Evolutionary conservation across 2,797 vertebrate species (phyloP), one percentile per base, ranked within the genome.

Genomic region (Enteromius paludinosus): DNA sequence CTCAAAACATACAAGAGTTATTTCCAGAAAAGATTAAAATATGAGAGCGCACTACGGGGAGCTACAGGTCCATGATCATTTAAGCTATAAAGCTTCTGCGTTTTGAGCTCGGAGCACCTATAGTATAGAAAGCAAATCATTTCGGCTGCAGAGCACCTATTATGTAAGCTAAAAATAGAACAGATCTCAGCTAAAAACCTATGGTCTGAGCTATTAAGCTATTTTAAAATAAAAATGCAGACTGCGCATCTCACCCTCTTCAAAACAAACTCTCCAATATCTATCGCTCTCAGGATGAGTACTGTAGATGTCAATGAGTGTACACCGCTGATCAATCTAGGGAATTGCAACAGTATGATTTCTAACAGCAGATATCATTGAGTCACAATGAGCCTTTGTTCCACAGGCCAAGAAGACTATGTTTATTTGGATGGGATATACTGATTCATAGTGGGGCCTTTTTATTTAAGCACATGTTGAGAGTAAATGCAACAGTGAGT

Each of bases 251-350:
- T 66, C 62, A 23, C 43, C 68, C 17, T 9, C 30, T 74, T 17
- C 54, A 17, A 30, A 28, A 72, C 61, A 4, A 84, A 73, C 77
- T 74, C 14, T 85, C 43, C 70, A 47, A 35, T 28, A 77, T 70
- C 1, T 68, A 62, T 20, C 78, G 47, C 80, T 87, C 79, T 92
- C 82, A 47, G 15, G 23, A 72, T 3, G 23, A 75, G 38, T n/a
- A n/a, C n/a, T n/a, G n/a, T 15, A 70, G 79, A 33, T 74, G 69
- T 49, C 68, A 61, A 54, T 73, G 64, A 65, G 56, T 83, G 45
- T 86, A 77, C 47, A 30, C 71, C 3, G 35, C 17, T 87, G 81
- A 90, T 90, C 87, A 87, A 84, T 82, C 79, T 89, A 61, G 84
- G 45, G 74, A 85, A 88, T 81, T 88, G 82, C 35, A 87, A 86